Evolutionary conservation across 2,797 vertebrate genomes (phyloP).

Genomic region (Falco concolor): DNA sequence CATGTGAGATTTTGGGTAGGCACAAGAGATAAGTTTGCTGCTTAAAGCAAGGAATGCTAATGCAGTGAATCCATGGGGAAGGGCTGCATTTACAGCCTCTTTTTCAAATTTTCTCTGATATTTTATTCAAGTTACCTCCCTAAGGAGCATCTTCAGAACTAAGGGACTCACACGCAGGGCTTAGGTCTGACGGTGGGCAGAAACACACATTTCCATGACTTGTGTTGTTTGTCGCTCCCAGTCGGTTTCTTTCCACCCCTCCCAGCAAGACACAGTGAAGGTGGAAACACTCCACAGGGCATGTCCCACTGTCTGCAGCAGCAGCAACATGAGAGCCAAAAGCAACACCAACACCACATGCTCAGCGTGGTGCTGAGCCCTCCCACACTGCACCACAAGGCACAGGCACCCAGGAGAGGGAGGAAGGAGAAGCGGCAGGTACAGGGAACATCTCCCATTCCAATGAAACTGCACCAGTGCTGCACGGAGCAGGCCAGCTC

Average conservation of each 20-base stretch:
- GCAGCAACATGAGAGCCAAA: not conserved
- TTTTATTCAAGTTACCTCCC: not conserved
- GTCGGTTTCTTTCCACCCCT: not conserved
- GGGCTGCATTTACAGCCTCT: not conserved
- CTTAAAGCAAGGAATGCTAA: not conserved
- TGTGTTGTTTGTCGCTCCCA: not conserved
- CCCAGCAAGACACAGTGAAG: not conserved
- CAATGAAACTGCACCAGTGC: rapidly evolving
- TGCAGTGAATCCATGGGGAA: not conserved
- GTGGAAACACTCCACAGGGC: not conserved
- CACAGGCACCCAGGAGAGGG: not conserved
- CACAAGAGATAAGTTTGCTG: not conserved
- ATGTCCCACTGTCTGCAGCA: not conserved
- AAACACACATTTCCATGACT: not conserved
- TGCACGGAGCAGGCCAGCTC: not conserved
- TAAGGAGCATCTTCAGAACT: not conserved
- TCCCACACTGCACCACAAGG: rapidly evolving
- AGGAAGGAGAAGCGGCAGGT: not conserved
- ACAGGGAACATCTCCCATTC: not conserved
- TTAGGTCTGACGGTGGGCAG: not conserved
- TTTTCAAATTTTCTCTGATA: not conserved
- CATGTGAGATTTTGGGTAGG: not conserved
- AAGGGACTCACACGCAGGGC: not conserved
- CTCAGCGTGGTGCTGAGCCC: not conserved
- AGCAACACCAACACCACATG: rapidly evolving